phyloP scores from a whole-genome alignment of 1,140 invertebrate species.

The Procambarus clarkii region DNA sequence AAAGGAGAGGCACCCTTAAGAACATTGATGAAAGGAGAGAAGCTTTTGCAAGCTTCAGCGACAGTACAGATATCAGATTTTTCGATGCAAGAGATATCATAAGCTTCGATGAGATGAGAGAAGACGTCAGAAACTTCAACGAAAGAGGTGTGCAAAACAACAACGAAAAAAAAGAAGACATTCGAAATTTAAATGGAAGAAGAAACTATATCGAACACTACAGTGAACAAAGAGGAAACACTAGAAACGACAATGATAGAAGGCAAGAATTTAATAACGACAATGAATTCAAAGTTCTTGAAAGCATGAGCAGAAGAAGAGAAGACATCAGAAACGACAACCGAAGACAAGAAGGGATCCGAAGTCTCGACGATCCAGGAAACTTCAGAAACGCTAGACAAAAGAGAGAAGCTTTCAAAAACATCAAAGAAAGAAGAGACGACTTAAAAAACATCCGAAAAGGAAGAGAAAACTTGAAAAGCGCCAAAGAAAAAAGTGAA shows the following conservation, averaged over 20 bases:
- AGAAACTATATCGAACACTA: not conserved
- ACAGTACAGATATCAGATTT: not conserved
- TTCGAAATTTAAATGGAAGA: not conserved
- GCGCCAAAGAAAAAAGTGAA: not conserved
- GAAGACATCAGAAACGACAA: too few species aligned
- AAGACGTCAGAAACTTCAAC: not conserved
- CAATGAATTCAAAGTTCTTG: too few species aligned
- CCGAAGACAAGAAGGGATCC: slow-evolving; percentile 10
- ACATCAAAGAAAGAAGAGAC: not conserved
- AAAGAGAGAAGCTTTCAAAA: too few species aligned
- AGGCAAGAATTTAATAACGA: not conserved
- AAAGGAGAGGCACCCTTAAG: not conserved
- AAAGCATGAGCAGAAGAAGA: too few species aligned
- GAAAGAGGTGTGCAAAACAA: not conserved
- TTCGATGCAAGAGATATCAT: not conserved
- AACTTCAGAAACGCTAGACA: not conserved
- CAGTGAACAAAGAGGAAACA: too few species aligned
- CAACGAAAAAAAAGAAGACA: not conserved
- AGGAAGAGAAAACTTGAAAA: not conserved
- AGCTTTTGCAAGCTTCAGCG: not conserved
- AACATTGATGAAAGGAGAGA: not conserved
- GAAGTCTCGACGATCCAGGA: not conserved
- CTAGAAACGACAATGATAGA: not conserved
- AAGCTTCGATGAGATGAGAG: not conserved
- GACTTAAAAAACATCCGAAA: not conserved